These are phyloP conservation scores for Tetheella fluctuosa DNA, from an alignment of 2,888 invertebrate species.

Conservation along the genomic window DNA sequence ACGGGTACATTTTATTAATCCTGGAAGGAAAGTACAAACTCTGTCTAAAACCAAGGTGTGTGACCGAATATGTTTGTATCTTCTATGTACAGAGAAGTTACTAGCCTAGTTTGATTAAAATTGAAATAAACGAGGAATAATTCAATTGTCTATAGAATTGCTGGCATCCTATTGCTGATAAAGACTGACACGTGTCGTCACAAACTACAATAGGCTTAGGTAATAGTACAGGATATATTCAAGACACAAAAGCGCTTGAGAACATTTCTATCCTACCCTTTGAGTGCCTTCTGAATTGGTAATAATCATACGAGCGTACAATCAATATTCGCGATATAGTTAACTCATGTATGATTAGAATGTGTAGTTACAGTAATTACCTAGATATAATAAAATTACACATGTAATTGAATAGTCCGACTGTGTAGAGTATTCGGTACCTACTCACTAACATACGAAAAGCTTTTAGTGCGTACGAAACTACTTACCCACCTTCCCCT, in stretches of 20 bases:
- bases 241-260: neutral
- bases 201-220: conserved; percentile 43
- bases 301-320: neutral
- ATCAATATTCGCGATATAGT: conserved; percentile 3
- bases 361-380: neutral
- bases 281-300: neutral
- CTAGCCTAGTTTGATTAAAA: conserved; percentile 32
- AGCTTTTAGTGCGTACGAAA: conserved; percentile 67
- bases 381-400: conserved; percentile 47
- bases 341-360: neutral
- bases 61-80: neutral
- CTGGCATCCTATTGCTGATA: conserved; percentile 63
- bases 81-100: neutral
- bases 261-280: neutral
- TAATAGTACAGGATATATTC: conserved; percentile 25
- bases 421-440: conserved; percentile 48
- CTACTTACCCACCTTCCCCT: conserved; percentile 58
- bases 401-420: conserved; percentile 53
- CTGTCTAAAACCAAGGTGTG: neutral
- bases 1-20: conserved; percentile 8
- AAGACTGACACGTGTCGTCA: conserved; percentile 53
- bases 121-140: conserved; percentile 50
- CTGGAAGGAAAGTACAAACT: neutral
- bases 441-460: conserved; percentile 42
- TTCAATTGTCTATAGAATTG: conserved; percentile 64